Percentiles rank a stretch among this genome's conserved stretches.
phyloP scores from a whole-genome alignment of 2,888 invertebrate genomes.

The Orchestes rusci region DNA sequence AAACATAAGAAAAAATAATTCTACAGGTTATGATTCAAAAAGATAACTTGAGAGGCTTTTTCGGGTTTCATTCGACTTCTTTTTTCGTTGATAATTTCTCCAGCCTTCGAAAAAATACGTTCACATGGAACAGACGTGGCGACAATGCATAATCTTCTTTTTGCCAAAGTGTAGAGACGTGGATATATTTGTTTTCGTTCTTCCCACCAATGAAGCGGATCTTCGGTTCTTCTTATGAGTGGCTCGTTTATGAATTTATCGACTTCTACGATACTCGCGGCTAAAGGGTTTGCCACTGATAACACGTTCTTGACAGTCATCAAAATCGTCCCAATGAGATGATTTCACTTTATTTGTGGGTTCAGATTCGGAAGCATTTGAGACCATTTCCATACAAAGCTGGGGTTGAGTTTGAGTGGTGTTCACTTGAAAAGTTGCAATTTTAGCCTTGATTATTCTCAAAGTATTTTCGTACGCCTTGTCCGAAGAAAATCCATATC shows the following conservation, averaged over 20 bases:
- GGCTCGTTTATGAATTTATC: slow-evolving; percentile 16
- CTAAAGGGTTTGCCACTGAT: slow-evolving; percentile 11
- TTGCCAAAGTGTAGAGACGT: slow-evolving; percentile 11
- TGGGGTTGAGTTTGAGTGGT: not conserved
- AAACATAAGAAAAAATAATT: not conserved
- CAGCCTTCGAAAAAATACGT: slow-evolving; percentile 10
- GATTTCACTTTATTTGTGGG: slow-evolving; percentile 6
- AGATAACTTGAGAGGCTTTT: slow-evolving; percentile 7
- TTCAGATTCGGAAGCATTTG: slow-evolving; percentile 4
- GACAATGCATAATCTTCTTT: slow-evolving; percentile 12
- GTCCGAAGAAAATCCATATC: slow-evolving; percentile 13
- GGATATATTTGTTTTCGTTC: slow-evolving; percentile 17
- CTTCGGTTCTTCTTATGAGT: slow-evolving; percentile 18
- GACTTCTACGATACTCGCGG: slow-evolving; percentile 16
- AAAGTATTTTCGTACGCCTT: slow-evolving; percentile 10
- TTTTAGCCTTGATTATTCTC: slow-evolving; percentile 12
- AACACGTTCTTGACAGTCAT: slow-evolving; percentile 11
- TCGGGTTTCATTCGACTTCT: slow-evolving; percentile 6
- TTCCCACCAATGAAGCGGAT: slow-evolving; percentile 21
- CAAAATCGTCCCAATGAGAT: slow-evolving; percentile 11
- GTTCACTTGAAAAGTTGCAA: slow-evolving; percentile 6
- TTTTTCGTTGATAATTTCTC: slow-evolving; percentile 4
- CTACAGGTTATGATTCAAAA: slow-evolving; percentile 11
- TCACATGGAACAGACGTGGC: slow-evolving; percentile 8
- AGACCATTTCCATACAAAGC: not conserved